Evolutionary conservation across 2,113 vertebrate species (phyloP).

Genomic region (Lota lota): DNA sequence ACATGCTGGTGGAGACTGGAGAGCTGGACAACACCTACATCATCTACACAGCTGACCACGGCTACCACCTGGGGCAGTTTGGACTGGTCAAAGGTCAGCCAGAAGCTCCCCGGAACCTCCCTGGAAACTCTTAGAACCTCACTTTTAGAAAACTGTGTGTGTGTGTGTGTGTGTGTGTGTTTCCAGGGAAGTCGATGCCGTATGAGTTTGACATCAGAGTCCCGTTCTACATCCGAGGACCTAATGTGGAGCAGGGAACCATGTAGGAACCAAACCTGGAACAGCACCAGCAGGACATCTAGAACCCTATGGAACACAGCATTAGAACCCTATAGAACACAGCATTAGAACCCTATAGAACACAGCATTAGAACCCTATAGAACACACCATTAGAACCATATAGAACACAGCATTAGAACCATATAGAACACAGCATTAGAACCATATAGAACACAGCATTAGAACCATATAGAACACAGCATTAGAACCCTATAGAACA

Average conservation of each 20-base stretch:
- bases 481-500: too few species aligned
- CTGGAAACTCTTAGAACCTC: too few species aligned
- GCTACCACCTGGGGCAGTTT: conserved; percentile 97
- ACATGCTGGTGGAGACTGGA: conserved; percentile 84
- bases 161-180: conserved; percentile 1
- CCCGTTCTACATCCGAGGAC: conserved; percentile 92
- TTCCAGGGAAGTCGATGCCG: conserved; percentile 87
- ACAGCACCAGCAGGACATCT: not conserved
- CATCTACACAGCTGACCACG: conserved; percentile 94
- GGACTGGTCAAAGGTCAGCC: conserved; percentile 89
- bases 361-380: too few species aligned
- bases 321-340: too few species aligned
- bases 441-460: too few species aligned
- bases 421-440: too few species aligned
- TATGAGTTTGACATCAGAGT: conserved; percentile 98
- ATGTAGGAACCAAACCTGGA: conserved; percentile 72
- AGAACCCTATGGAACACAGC: too few species aligned
- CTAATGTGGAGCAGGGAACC: conserved; percentile 89
- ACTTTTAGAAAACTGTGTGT: too few species aligned
- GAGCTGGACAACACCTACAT: conserved; percentile 95
- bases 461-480: too few species aligned
- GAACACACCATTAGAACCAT: too few species aligned
- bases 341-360: too few species aligned
- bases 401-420: too few species aligned
- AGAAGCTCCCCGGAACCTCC: not conserved